Conservation (phyloP, 2,797 vertebrate species). For the Chaetophractus vellerosus region DNA sequence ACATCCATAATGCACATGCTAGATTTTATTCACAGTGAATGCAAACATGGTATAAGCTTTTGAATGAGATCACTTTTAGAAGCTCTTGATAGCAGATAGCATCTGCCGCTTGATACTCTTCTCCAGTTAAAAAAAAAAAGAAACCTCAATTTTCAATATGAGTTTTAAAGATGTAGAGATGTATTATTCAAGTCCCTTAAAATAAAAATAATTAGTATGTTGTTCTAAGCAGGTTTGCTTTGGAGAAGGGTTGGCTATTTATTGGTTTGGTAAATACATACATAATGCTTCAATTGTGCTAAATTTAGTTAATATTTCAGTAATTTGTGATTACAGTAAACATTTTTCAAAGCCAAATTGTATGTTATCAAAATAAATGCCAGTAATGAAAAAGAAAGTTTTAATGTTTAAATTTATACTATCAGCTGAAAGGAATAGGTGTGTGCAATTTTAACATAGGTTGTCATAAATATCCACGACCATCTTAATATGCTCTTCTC, state of each 20-base stretch:
- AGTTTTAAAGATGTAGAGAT: background rate
- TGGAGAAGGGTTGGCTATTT: background rate
- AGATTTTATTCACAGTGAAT: background rate
- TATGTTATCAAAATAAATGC: background rate
- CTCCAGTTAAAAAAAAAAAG: background rate
- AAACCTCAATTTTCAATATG: background rate
- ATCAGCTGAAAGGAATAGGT: background rate
- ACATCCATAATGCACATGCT: background rate
- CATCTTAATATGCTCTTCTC: background rate
- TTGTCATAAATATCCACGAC: background rate
- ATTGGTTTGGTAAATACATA: background rate
- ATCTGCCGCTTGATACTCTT: background rate
- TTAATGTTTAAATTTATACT: slow-evolving; percentile 13
- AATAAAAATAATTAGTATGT: background rate
- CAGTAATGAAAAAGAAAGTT: background rate
- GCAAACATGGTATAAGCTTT: background rate
- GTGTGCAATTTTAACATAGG: background rate
- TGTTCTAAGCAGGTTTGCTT: background rate
- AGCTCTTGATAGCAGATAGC: background rate
- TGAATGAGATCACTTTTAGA: background rate
- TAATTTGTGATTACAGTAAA: background rate
- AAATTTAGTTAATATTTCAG: slow-evolving; percentile 9
- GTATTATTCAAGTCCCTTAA: background rate
- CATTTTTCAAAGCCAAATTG: slow-evolving; percentile 30
- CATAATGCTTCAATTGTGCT: background rate